phyloP scores from a whole-genome alignment of 1,140 invertebrate genomes.

The Nymphalis io region DNA sequence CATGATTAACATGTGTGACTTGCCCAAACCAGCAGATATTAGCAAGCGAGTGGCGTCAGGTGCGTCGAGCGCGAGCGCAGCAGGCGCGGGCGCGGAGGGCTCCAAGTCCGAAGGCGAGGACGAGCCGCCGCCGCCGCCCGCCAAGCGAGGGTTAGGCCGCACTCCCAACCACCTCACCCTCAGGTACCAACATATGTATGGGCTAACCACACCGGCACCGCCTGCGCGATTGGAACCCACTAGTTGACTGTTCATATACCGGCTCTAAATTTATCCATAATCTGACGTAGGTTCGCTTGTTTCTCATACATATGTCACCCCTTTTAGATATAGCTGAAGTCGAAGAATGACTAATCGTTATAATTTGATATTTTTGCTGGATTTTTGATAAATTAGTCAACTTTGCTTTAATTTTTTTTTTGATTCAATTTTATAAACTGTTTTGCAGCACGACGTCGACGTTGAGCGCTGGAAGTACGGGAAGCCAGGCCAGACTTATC shows the following conservation, averaged over 20 bases:
- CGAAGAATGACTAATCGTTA: too few species aligned
- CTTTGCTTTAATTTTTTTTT: not conserved
- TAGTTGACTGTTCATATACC: constrained; percentile 25
- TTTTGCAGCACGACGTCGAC: constrained; percentile 92
- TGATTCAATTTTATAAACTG: not conserved
- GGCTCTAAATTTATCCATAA: constrained; percentile 50
- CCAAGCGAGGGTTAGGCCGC: constrained; percentile 89
- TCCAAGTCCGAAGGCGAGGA: constrained; percentile 94
- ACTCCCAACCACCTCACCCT: constrained; percentile 96
- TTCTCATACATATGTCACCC: constrained; percentile 73
- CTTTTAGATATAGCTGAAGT: constrained; percentile 3
- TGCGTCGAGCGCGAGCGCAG: constrained; percentile 54
- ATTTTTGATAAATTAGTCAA: not conserved
- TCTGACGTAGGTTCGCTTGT: constrained; percentile 58
- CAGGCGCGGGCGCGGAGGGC: constrained; percentile 80
- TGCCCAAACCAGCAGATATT: not conserved
- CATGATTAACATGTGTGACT: not conserved
- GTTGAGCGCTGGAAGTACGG: constrained; percentile 95
- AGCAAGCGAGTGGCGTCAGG: constrained; percentile 38
- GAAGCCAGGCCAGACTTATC: constrained; percentile 95
- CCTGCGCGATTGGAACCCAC: constrained; percentile 26
- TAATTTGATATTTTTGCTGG: not conserved
- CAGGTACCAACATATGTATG: constrained; percentile 82
- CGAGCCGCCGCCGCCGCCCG: constrained; percentile 86
- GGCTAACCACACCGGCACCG: constrained; percentile 53